Percentiles rank a stretch among this genome's conserved stretches.
These are phyloP conservation scores for Catharus bicknelli DNA, from an alignment of 2,113 vertebrate species.

Conservation along the genomic window DNA sequence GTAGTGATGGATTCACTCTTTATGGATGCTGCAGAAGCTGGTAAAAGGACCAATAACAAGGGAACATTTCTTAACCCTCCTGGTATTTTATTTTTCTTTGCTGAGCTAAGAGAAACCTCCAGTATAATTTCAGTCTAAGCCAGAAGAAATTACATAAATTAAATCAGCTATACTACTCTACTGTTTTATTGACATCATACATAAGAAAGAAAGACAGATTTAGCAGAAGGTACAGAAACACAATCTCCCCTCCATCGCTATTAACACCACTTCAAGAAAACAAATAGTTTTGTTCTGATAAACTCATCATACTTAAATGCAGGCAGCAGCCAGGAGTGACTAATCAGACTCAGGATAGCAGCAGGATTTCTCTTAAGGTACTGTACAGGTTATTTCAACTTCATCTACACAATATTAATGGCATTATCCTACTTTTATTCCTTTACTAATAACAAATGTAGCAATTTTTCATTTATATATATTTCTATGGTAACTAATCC, in stretches of 20 bases:
- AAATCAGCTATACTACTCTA: not conserved
- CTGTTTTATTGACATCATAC: not conserved
- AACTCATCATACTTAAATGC: not conserved
- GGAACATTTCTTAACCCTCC: not conserved
- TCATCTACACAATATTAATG: not conserved
- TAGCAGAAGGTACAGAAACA: not conserved
- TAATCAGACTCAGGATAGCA: not conserved
- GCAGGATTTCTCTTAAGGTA: not conserved
- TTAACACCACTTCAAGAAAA: not conserved
- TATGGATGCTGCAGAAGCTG: not conserved
- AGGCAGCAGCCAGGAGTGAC: not conserved
- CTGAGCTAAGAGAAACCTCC: not conserved
- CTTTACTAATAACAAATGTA: not conserved
- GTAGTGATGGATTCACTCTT: not conserved
- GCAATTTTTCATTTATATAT: not conserved
- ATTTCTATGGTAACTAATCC: not conserved
- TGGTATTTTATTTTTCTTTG: not conserved
- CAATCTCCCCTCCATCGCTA: not conserved
- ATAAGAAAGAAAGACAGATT: not conserved
- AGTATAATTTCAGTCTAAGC: not conserved
- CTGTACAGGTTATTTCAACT: not conserved
- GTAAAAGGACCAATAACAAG: not conserved
- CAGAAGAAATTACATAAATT: not conserved
- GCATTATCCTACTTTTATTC: not conserved
- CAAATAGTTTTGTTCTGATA: not conserved